These are phyloP conservation scores for Hippocampus guttulatus DNA, from an alignment of 2,113 vertebrate species.

Conservation along the genomic window DNA sequence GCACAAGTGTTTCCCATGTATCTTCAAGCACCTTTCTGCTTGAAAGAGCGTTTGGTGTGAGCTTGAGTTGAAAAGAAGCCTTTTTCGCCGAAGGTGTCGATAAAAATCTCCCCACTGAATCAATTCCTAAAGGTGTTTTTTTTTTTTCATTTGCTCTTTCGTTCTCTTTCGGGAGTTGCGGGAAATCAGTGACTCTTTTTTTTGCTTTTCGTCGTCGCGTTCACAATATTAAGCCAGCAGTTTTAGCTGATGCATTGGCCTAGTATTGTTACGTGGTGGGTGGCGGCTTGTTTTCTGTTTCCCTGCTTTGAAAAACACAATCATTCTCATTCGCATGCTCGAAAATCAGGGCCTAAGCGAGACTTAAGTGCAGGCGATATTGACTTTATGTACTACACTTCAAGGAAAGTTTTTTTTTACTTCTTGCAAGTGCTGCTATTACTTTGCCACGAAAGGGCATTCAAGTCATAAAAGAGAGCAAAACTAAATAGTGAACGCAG, in stretches of 20 bases:
- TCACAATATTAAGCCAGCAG: slow-evolving; percentile 6
- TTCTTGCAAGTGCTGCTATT: neutral
- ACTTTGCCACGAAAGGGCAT: neutral
- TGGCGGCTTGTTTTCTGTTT: neutral
- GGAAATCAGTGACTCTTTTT: neutral
- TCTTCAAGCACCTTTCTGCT: slow-evolving; percentile 14
- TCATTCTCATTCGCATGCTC: neutral
- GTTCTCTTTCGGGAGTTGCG: slow-evolving; percentile 7
- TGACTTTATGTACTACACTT: neutral
- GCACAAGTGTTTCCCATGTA: slow-evolving; percentile 17
- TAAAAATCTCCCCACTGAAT: slow-evolving; percentile 7
- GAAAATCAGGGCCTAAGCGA: neutral
- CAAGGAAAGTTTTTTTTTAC: neutral
- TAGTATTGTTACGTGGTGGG: neutral
- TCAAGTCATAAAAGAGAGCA: neutral
- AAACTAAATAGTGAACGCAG: slow-evolving; percentile 1
- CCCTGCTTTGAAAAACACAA: neutral
- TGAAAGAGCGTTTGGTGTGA: slow-evolving; percentile 18
- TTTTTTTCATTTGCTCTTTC: slow-evolving; percentile 21
- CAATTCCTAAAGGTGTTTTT: neutral
- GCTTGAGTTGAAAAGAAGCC: slow-evolving; percentile 20
- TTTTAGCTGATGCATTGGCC: slow-evolving; percentile 12
- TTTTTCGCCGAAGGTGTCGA: slow-evolving; percentile 17
- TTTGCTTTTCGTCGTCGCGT: neutral
- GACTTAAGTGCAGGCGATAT: neutral